A percentile compares a stretch with the other conserved stretches of the same genome.
These are phyloP conservation scores for Peromyscus maniculatus DNA, from an alignment of 2,113 vertebrate genomes.

Conservation along the genomic window DNA sequence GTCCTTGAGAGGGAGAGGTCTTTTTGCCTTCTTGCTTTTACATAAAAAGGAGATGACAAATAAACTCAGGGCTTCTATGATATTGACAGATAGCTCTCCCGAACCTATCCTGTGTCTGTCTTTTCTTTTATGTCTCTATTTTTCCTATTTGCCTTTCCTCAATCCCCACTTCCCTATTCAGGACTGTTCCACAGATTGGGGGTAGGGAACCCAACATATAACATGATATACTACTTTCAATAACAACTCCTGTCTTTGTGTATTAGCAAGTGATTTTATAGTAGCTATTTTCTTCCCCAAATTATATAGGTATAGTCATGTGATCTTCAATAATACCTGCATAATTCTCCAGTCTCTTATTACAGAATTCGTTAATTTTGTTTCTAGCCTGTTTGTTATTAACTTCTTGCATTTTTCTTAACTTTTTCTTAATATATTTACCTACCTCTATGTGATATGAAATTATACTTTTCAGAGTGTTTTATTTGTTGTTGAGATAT, in stretches of 20 bases:
- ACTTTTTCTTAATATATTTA: background rate
- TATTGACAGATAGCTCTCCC: no score
- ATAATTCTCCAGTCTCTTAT: background rate
- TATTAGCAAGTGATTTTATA: background rate
- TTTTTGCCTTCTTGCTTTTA: no score
- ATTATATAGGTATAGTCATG: background rate
- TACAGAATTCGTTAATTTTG: background rate
- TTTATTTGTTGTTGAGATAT: background rate
- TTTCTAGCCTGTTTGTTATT: background rate
- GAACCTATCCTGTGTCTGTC: no score
- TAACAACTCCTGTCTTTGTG: background rate
- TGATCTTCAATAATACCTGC: accelerated
- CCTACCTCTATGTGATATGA: background rate
- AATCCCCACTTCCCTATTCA: no score
- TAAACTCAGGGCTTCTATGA: no score
- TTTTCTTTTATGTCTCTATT: no score
- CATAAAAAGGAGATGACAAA: no score
- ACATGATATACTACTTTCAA: background rate
- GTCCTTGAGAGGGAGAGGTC: no score
- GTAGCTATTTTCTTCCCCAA: background rate
- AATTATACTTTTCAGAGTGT: background rate
- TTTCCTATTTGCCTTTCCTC: no score
- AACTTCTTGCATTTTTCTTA: background rate
- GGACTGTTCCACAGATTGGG: no score
- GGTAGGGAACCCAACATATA: background rate